Conservation (phyloP, 1,140 invertebrate species). For the Macrosteles quadrilineatus region DNA sequence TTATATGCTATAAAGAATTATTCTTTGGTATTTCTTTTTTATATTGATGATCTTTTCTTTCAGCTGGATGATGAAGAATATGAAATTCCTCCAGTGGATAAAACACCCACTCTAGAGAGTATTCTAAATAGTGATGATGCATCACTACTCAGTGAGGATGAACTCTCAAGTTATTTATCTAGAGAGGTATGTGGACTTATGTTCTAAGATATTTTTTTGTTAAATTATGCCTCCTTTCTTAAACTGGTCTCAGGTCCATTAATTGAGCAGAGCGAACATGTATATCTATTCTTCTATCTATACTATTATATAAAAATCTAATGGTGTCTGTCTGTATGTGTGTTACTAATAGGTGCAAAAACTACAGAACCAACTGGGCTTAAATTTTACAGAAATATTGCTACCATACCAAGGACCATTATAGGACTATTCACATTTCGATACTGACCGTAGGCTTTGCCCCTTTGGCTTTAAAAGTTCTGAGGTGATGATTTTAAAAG, state of each 20-base stretch:
- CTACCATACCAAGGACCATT: too few relatives aligned
- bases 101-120: slow-evolving; percentile 80
- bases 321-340: too few relatives aligned
- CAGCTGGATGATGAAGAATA: slow-evolving; percentile 82
- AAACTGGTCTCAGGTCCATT: slow-evolving; percentile 50
- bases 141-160: slow-evolving; percentile 61
- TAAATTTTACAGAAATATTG: too few relatives aligned
- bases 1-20: too few relatives aligned
- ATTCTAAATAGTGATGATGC: slow-evolving; percentile 76
- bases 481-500: too few relatives aligned
- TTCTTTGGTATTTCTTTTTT: neutral
- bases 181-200: slow-evolving; percentile 40
- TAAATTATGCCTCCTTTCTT: slow-evolving; percentile 51
- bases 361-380: too few relatives aligned
- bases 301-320: too few relatives aligned
- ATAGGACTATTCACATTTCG: too few relatives aligned
- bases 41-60: slow-evolving; percentile 39
- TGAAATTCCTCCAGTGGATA: slow-evolving; percentile 74
- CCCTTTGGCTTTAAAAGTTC: too few relatives aligned
- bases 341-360: too few relatives aligned
- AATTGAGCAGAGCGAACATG: slow-evolving; percentile 49
- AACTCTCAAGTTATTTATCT: slow-evolving; percentile 44
- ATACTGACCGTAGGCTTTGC: too few relatives aligned
- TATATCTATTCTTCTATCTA: neutral
- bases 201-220: slow-evolving; percentile 49